These are phyloP conservation scores for Lepilemur ruficaudatus DNA, from an alignment of 2,797 vertebrate species.

Conservation along the genomic window DNA sequence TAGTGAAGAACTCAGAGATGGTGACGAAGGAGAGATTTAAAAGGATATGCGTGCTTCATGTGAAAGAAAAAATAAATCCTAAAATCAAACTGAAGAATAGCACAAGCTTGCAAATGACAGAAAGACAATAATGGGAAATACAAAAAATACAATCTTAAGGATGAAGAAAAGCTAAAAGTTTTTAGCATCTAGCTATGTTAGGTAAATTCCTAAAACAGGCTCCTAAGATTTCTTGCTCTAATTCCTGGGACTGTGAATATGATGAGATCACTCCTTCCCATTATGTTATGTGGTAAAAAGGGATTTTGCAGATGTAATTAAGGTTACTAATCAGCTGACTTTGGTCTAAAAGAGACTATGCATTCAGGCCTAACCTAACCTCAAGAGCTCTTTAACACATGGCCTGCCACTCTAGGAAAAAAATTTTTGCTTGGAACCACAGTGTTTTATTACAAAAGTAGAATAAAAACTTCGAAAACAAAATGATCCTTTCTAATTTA, in stretches of 20 bases:
- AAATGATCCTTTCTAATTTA: no score
- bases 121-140: not conserved
- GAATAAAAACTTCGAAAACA: no score
- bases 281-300: not conserved
- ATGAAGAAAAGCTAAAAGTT: not conserved
- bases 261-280: conserved; percentile 76
- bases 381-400: not conserved
- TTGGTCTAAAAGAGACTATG: not conserved
- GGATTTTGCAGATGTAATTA: not conserved
- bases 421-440: no score
- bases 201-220: not conserved
- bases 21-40: not conserved
- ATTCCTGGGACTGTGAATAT: not conserved
- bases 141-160: not conserved
- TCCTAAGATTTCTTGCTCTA: not conserved
- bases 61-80: not conserved
- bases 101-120: not conserved
- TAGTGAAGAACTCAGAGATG: not conserved
- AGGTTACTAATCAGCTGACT: not conserved
- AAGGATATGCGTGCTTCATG: not conserved
- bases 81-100: not conserved
- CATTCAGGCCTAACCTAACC: not conserved
- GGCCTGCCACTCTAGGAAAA: no score
- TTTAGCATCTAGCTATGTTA: not conserved
- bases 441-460: no score